Evolutionary conservation across 2,888 invertebrate genomes (phyloP), one percentile per base, ranked within the genome.

Genomic region (Drosophila colorata): DNA sequence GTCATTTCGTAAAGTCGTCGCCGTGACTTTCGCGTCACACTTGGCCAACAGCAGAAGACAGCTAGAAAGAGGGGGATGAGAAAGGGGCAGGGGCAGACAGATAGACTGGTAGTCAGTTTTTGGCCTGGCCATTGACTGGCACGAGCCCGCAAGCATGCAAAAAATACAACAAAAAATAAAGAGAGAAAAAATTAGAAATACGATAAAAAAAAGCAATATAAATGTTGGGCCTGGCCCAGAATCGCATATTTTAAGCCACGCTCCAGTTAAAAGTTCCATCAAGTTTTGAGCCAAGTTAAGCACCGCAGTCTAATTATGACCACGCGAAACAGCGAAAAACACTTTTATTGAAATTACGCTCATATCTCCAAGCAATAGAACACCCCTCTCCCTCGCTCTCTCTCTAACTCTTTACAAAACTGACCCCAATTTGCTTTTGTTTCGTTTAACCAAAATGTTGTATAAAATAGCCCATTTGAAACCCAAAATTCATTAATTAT

Each of bases 1-100:
- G 58, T 69, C 63, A 69, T 63, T 78, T 67, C 38, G 33, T 11
- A 43, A 65, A 74, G 52, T 80, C 70, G 85, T 74, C 78, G 74
- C 79, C 66, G 55, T 58, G 80, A 88, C 88, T 88, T 88, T 82
- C 82, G 83, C 88, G 87, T 82, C 88, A 82, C 88, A 88, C 71
- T 86, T 82, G 88, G 75, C 71, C 86, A 74, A 20, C 60, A 69
- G 37, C 48, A 48, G 31, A 44, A 18, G 13, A 25, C 8, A 8
- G 20, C 33, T n/a, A 11, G 7, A 31, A 2, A 11, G 7, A 3
- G 20, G 1, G 14, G n/a, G 11, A n/a, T 14, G 11, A 37, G 44
- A 47, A 25, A 37, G 16, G 53, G 44, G 13, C 23, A 28, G 40
- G 7, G 13, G n/a, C 18, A 16, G 18, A 37, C 13, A 44, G 25